Conservation (phyloP, 2,113 vertebrate species). For the Ceyx cyanopectus region DNA sequence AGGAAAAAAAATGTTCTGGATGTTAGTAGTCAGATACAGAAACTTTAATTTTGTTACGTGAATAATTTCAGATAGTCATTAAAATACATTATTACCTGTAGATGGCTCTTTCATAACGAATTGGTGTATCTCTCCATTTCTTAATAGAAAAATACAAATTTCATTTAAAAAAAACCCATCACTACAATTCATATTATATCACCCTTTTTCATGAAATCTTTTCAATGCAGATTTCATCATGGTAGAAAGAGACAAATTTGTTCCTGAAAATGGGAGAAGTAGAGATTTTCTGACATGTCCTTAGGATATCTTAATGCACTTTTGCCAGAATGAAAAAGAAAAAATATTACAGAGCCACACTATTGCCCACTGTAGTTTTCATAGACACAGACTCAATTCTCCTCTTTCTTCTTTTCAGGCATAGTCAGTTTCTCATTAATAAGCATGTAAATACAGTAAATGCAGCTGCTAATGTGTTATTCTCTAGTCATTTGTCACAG, state of each 20-base stretch:
- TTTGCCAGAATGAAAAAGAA: neutral
- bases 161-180: neutral
- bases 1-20: neutral
- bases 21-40: neutral
- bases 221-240: neutral
- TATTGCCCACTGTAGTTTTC: neutral
- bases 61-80: neutral
- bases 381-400: neutral
- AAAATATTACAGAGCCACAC: neutral
- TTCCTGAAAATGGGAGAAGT: neutral
- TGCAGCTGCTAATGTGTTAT: slow-evolving; percentile 56
- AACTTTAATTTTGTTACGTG: neutral
- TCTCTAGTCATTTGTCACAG: slow-evolving; percentile 57
- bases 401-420: neutral
- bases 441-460: slow-evolving; percentile 45
- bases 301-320: neutral
- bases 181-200: neutral
- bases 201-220: neutral
- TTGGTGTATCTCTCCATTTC: neutral
- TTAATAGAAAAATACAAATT: neutral
- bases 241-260: neutral
- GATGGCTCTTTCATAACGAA: neutral
- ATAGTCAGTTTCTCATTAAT: slow-evolving; percentile 22
- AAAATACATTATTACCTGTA: neutral
- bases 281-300: neutral